A percentile compares a stretch with the other conserved stretches of the same genome.
Evolutionary conservation across 2,113 vertebrate genomes (phyloP).

Genomic region (Anser cygnoides): DNA sequence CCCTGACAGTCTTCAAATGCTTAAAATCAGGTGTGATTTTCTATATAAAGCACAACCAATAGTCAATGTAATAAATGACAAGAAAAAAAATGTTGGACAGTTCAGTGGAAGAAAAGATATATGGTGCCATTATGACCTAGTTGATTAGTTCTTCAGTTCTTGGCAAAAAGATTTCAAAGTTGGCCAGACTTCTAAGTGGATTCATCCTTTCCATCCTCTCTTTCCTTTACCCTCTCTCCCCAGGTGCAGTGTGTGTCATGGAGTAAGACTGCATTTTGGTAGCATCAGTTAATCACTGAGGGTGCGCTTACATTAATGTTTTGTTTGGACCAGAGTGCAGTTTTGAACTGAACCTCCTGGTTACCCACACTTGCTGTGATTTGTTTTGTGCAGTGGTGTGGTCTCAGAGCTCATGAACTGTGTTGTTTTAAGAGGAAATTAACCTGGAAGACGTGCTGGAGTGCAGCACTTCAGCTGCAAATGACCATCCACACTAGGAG

Average conservation of each 20-base stretch:
- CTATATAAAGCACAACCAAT: not conserved
- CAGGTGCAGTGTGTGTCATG: not conserved
- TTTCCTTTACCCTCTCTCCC: not conserved
- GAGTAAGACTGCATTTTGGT: not conserved
- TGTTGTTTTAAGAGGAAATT: not conserved
- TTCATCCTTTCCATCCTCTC: not conserved
- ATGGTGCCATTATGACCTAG: not conserved
- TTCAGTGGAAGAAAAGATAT: not conserved
- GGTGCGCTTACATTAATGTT: not conserved
- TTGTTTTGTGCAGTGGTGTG: not conserved
- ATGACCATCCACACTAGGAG: not conserved
- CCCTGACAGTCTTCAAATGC: not conserved
- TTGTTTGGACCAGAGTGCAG: not conserved
- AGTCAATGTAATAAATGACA: not conserved
- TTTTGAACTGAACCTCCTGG: not conserved
- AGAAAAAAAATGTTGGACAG: not conserved
- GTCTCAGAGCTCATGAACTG: not conserved
- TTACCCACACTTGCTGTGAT: not conserved
- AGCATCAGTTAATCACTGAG: not conserved
- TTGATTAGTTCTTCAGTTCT: slow-evolving; percentile 24
- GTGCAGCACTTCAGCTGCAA: not conserved
- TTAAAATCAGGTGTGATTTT: not conserved
- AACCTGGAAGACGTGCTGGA: not conserved
- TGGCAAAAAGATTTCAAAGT: not conserved
- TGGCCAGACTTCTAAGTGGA: not conserved